Evolutionary conservation across 2,888 invertebrate genomes (phyloP), one percentile per base, ranked within the genome.

Genomic region (Halictus ligatus): DNA sequence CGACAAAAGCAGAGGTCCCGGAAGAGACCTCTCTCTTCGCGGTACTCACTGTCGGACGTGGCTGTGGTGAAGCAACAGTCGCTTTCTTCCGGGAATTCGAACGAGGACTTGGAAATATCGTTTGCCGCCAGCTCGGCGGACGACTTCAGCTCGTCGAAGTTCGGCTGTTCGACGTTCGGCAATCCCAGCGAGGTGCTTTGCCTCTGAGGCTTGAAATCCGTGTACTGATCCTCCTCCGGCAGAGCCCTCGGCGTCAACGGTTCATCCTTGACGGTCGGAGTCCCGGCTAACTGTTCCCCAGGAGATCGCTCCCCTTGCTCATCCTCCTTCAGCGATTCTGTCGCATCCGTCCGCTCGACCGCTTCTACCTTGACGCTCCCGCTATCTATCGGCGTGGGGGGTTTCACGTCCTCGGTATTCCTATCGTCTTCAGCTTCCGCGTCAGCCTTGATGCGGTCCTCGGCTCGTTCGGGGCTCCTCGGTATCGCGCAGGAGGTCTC

Each of bases 111-210:
- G 46, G 86, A 89, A 82, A 94, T 92, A 78, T 94, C 93, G 87
- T 93, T 90, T 15, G 93, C 92, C 7, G 94, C 87, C n/a, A 90
- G 84, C 75, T 93, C 88, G 6, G 93, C 93, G 8, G 92, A 92
- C 4, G 90, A 82, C 83, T 91, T 90, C 12, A 94, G 77, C 74
- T 89, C 87, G n/a, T 88, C 72, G 13, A 84, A 74, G 74, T 83
- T 76, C 13, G 80, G 7, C 18, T 87, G 81, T 18, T 80, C 67
- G n/a, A 80, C 75, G 15, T 25, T 69, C 3, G 84, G 79, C 12
- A 81, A 72, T 15, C 35, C 54, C 46, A 93, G 81, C 6, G 89
- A 74, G 10, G 93, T 93, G 73, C 93, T 94, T 74, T 94, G 93
- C 48, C 92, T 84, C 18, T 91, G 88, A 4, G 94, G 93, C 25